Base-by-base conservation (phyloP, 2,888 invertebrate species). In the Cremastobaeus sp. region DNA sequence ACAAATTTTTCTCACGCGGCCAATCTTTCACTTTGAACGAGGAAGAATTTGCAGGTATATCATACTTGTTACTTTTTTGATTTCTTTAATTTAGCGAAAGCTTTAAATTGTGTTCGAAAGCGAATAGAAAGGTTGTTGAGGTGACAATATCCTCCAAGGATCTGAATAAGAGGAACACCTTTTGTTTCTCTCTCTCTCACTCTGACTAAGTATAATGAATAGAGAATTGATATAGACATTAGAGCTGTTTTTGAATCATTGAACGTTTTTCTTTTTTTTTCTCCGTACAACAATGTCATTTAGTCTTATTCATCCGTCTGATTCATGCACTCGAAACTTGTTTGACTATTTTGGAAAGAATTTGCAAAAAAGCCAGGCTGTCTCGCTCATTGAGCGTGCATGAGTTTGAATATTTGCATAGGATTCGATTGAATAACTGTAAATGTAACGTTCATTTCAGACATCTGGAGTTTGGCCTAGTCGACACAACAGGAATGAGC, bases 401-500 rank as follows among this genome's bases (percentile, higher is more conserved):
- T n/a, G n/a, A n/a, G n/a, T n/a, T n/a, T n/a, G n/a, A n/a, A n/a
- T n/a, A n/a, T n/a, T n/a, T n/a, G n/a, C n/a, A n/a, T n/a, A n/a
- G n/a, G n/a, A n/a, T n/a, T n/a, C n/a, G n/a, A n/a, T n/a, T n/a
- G n/a, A n/a, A n/a, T n/a, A n/a, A n/a, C n/a, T n/a, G n/a, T 25
- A 8, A 25, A 25, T 25, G 8, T 5, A 25, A 25, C 8, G 25
- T 30, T 21, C 39, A 73, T 84, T 84, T 20, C 80, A 94, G 95
- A 85, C 96, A 96, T 86, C 89, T 96, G 82, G 95, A 96, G 86
- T 96, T 95, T 88, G 93, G 94, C 84, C 90, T 96, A 83, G 93
- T 96, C 60, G 96, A 96, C 81, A 96, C 96, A 0, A 91, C 93
- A 15, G 96, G 96, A 68, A 96, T 97, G 95, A 93, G 93, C 50